Base-by-base conservation (phyloP, 2,797 vertebrate species). In the Coccyzus lansbergi region DNA sequence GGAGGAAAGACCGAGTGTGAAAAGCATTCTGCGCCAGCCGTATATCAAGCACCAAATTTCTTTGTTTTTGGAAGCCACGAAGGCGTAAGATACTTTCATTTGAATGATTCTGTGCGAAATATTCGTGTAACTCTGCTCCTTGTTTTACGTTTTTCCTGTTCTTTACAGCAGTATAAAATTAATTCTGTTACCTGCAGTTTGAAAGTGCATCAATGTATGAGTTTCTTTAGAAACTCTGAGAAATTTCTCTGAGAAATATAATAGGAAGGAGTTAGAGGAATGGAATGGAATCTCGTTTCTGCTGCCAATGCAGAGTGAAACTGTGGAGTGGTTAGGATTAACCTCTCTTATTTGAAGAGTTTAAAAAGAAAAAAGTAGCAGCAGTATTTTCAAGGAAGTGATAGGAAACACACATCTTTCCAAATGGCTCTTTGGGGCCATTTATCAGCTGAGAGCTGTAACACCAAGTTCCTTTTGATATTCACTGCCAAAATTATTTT, bases 1-100 rank as follows among this genome's bases (percentile, higher is more conserved):
- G 26, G 99, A 99, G 76, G 99, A 99, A 79, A 98, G 99, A 78
- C 99, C 99, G 0, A 99, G 98, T 38, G 99, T 99, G 68, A 99
- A 98, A 89, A 98, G 98, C 74, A 98, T 99, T 95, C 98, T 99
- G 55, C 97, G 99, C n/a, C 99, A 99, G 88, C 98, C 99, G 0
- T 99, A 99, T 90, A 99, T 99, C 97, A 99, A 99, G 96, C 97
- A 95, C 38, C 99, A 99, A 83, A 99, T 99, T 55, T 97, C 98
- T 59, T 89, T 98, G 95, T 99, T 99, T 96, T 97, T 99, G 85
- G 99, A 99, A 94, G 98, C 98, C 87, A 99, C 99, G 1, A 99
- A 99, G 95, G 98, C 98, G 99, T 99, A 98, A 95, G 99, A 88
- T 33, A 34, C 14, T 94, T 88, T 55, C 21, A 56, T 74, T 48